Base-by-base conservation (phyloP, 2,797 vertebrate genomes). In the Girardinus metallicus region DNA sequence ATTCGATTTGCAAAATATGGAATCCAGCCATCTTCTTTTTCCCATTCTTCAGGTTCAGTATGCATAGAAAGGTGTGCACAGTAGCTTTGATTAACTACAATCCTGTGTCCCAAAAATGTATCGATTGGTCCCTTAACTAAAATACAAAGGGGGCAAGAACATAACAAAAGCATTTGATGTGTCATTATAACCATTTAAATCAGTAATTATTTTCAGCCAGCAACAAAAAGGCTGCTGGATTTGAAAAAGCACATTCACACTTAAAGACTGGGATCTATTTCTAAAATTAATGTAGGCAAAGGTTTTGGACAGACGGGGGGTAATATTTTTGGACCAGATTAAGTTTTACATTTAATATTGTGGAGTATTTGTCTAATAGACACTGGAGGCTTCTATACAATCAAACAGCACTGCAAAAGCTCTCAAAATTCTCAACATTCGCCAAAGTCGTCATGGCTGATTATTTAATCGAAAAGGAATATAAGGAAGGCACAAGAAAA, bases 1-100 rank as follows among this genome's bases (percentile, higher is more conserved):
- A 95, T 95, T 95, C 93, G 88, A 51, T 89, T 91, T 92, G 89
- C 88, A 89, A 86, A 75, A 46, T 86, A 87, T 87, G 83, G 90
- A 91, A 88, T 86, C 89, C 49, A 82, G 83, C 82, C 47, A 41
- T 70, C 81, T 77, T 86, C 76, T 83, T 85, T 88, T 78, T 76
- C 83, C 91, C 80, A 86, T 43, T 86, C 81, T 85, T 85, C 66
- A 15, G 43, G 90, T 86, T 82, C 88, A 87, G 95, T 93, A 95
- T 96, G 96, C 96, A 96, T 96, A 96, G 96, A 96, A 94, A 94
- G 92, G 92, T 96, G 95, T 94, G 95, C 93, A 95, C 92, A 92
- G 93, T 93, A 94, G 89, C 89, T 92, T 94, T 85, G 88, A 91
- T 94, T 91, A 94, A 95, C 91, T 92, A 92, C 92, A 91, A 93